phyloP scores from a whole-genome alignment of 2,797 vertebrate species.

The Megalops cyprinoides region DNA sequence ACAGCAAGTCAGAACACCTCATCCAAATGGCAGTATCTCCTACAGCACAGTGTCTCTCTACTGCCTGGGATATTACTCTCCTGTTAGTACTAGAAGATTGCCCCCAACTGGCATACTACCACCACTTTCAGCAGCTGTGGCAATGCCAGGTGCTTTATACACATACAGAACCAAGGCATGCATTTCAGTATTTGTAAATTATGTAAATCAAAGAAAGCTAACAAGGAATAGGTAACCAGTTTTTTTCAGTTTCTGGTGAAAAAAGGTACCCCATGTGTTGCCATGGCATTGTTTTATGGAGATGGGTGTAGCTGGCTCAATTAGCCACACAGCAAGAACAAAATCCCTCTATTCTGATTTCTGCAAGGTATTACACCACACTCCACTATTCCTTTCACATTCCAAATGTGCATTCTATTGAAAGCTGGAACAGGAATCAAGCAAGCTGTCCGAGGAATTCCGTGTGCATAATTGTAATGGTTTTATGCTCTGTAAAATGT shows the following conservation, averaged over 20 bases:
- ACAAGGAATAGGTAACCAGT: neutral
- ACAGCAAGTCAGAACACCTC: no score
- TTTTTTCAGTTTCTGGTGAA: neutral
- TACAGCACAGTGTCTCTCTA: no score
- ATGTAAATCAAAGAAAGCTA: neutral
- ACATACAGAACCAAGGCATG: no score
- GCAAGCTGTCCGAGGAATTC: neutral
- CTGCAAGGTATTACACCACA: neutral
- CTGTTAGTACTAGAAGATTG: no score
- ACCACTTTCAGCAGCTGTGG: no score
- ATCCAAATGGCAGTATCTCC: no score
- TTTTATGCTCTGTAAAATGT: neutral
- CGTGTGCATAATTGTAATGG: neutral
- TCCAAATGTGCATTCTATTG: neutral
- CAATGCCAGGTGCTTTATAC: no score
- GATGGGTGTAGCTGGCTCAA: neutral
- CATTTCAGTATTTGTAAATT: no score
- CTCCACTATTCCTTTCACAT: neutral
- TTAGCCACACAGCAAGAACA: neutral
- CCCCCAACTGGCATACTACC: no score
- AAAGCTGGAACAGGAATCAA: neutral
- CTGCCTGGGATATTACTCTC: no score
- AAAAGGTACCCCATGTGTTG: constrained; percentile 19
- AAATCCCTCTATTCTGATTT: neutral
- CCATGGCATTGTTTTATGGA: constrained; percentile 22